Evolutionary conservation across 2,797 vertebrate genomes (phyloP).

Genomic region (Pseudochirops corinnae): DNA sequence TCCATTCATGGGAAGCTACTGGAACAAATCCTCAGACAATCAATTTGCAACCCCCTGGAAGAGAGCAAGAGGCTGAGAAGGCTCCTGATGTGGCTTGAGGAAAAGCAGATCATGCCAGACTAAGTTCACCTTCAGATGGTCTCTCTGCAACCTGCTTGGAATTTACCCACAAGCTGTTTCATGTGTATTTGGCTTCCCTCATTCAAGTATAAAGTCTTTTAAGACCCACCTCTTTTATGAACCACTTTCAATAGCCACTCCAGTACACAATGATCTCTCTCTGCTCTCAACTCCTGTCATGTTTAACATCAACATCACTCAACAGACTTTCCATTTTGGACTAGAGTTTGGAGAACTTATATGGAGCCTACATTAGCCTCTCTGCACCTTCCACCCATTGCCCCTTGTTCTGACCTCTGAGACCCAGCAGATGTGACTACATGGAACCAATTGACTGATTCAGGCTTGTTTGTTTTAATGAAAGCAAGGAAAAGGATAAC

Average conservation of each 20-base stretch:
- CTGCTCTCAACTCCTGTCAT: background rate
- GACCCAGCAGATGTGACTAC: background rate
- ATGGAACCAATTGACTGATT: background rate
- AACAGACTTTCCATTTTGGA: background rate
- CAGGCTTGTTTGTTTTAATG: background rate
- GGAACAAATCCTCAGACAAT: slow-evolving; percentile 19
- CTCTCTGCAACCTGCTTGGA: background rate
- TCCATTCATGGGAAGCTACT: slow-evolving; percentile 1
- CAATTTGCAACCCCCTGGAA: slow-evolving; percentile 38
- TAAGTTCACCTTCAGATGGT: slow-evolving; percentile 6
- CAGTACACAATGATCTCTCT: background rate
- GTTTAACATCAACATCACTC: background rate
- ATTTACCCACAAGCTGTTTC: background rate
- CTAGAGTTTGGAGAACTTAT: background rate
- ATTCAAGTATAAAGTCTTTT: background rate
- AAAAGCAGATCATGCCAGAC: slow-evolving; percentile 38
- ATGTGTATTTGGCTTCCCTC: background rate
- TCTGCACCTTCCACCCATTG: background rate
- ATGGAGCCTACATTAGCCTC: background rate
- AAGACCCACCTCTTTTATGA: background rate
- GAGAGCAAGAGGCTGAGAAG: slow-evolving; percentile 53
- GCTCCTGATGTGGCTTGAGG: slow-evolving; percentile 22
- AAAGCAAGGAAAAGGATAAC: background rate
- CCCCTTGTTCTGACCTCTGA: background rate
- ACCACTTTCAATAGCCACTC: background rate